Conservation (phyloP, 2,113 vertebrate species). For the Clinocottus analis region DNA sequence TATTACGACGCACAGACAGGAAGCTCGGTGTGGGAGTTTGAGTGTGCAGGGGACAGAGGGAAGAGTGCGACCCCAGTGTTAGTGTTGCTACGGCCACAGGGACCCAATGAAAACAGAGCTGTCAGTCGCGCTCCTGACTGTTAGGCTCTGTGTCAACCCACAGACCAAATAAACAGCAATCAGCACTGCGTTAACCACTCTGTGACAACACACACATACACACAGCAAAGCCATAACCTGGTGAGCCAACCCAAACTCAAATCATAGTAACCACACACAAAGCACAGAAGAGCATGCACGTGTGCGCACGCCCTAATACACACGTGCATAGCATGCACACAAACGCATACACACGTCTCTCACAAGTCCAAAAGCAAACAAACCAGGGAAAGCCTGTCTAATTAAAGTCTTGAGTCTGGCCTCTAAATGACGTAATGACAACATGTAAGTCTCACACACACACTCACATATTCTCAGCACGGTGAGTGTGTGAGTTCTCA, state of each 20-base stretch:
- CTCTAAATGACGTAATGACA: conserved; percentile 73
- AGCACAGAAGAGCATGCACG: conserved; percentile 13
- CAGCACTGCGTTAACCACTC: conserved; percentile 71
- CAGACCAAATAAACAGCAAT: conserved; percentile 83
- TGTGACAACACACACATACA: conserved; percentile 55
- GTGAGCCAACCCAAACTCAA: conserved; percentile 44
- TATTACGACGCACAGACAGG: conserved; percentile 58
- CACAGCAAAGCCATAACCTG: conserved; percentile 22
- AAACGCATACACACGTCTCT: conserved; percentile 72
- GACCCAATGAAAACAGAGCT: conserved; percentile 77
- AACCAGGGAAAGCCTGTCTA: conserved; percentile 70
- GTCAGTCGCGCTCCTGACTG: conserved; percentile 72
- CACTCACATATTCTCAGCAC: conserved; percentile 25
- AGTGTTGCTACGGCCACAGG: conserved; percentile 65
- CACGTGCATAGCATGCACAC: conserved; percentile 31
- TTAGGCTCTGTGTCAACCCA: conserved; percentile 75
- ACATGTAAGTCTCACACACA: conserved; percentile 32
- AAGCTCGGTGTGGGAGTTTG: conserved; percentile 62
- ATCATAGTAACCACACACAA: conserved; percentile 45
- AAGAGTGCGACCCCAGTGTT: conserved; percentile 72
- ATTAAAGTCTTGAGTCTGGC: conserved; percentile 74
- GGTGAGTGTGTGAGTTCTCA: conserved; percentile 59
- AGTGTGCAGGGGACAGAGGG: conserved; percentile 64
- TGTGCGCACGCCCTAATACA: neutral
- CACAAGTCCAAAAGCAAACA: conserved; percentile 76